Base-by-base conservation (phyloP, 2,797 vertebrate species). In the Clamator glandarius region DNA sequence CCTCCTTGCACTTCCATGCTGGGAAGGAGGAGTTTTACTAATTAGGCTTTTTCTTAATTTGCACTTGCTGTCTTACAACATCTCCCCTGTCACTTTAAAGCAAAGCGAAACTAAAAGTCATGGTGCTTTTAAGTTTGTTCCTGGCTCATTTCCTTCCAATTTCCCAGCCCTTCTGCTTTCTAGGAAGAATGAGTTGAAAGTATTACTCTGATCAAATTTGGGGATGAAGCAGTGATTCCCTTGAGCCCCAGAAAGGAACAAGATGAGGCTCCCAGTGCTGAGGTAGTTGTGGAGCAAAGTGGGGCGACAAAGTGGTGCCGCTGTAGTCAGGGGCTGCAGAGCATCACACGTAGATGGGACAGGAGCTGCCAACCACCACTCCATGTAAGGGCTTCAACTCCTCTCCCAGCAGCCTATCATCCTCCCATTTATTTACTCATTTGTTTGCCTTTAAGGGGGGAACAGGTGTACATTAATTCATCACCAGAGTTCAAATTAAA, bases 401-500 rank as follows among this genome's bases (percentile, higher is more conserved):
- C 46, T 44, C 55, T 91, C 79, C 54, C 81, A 87, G 77, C 68
- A 80, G 58, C 86, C 89, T 79, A 52, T 84, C 89, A 92, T 79
- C 77, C 75, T 91, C 72, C 31, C 17, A 0, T 95, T 94, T 96
- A 94, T 95, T 96, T 96, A 96, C 96, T 95, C 96, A 77, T 96
- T 96, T 96, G 91, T 95, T 95, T 92, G 70, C 91, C 91, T 95
- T 95, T 95, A 95, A 95, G 95, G 93, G 84, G 66, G 82, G 93
- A 96, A 94, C 97, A 97, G 97, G 96, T 97, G 97, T 95, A 95
- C 95, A 95, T 96, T 97, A 97, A 97, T 97, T 97, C 97, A 97
- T 96, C 95, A 95, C 67, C 87, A 89, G 85, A 84, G 82, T 95
- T 96, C 90, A 96, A 94, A 97, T 97, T 94, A 96, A 97, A 96